These are phyloP conservation scores for Metridium senile DNA, from an alignment of 92 coral and sea anemone species.

Conservation along the genomic window DNA sequence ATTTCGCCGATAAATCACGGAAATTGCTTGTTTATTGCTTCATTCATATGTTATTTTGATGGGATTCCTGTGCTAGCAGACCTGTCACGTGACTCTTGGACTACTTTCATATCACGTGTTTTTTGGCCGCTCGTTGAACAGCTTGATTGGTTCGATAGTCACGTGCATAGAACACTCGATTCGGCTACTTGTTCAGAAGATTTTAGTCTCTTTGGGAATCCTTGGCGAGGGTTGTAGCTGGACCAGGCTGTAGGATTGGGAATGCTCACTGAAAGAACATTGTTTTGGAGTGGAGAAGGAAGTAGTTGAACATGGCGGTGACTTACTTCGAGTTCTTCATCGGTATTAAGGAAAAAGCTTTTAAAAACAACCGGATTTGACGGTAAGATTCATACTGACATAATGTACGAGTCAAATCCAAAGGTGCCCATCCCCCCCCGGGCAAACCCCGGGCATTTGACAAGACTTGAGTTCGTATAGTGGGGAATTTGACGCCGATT, in stretches of 20 bases:
- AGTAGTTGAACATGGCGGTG: background rate
- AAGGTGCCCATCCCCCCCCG: too few species aligned
- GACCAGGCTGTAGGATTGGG: background rate
- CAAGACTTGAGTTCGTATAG: too few species aligned
- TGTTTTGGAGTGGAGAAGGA: background rate
- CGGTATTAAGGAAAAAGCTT: background rate
- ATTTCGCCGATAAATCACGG: too few species aligned
- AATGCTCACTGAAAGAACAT: background rate
- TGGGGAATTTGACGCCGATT: too few species aligned
- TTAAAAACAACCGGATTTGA: background rate
- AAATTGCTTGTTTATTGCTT: background rate
- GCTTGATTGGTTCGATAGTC: conserved; percentile 16
- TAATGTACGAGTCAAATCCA: too few species aligned
- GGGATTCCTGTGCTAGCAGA: background rate
- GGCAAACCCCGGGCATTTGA: too few species aligned
- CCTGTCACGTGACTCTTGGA: background rate
- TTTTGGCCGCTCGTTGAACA: conserved; percentile 12
- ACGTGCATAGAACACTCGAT: conserved; percentile 7
- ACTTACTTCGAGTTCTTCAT: background rate
- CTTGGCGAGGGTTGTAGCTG: background rate
- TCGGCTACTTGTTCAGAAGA: background rate
- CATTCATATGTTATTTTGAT: too few species aligned
- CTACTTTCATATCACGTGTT: background rate
- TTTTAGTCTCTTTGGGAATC: background rate
- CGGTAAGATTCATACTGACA: background rate